phyloP scores from a whole-genome alignment of 2,797 vertebrate species.

The Periophthalmus magnuspinnatus region DNA sequence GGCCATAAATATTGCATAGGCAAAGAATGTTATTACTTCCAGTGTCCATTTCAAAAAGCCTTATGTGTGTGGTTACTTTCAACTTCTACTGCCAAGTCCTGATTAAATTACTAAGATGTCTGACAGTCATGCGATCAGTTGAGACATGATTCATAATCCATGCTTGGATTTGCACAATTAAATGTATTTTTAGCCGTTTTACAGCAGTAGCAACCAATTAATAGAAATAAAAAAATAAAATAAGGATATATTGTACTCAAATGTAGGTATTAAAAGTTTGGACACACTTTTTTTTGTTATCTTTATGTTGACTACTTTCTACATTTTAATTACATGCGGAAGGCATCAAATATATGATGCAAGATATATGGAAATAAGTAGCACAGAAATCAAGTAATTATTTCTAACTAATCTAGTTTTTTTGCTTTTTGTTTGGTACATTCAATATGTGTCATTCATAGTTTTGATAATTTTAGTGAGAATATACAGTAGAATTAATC shows the following conservation, averaged over 20 bases:
- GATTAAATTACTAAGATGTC: slow-evolving; percentile 4
- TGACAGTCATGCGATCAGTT: slow-evolving; percentile 28
- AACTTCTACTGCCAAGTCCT: not conserved
- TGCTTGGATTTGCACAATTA: slow-evolving; percentile 31
- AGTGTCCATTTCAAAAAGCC: not conserved
- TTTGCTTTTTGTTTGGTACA: too few relatives aligned
- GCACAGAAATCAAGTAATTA: too few relatives aligned
- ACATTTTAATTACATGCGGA: too few relatives aligned
- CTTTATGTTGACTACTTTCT: too few relatives aligned
- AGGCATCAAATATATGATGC: too few relatives aligned
- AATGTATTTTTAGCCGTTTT: slow-evolving; percentile 14
- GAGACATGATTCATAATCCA: slow-evolving; percentile 29
- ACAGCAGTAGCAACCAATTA: slow-evolving; percentile 6
- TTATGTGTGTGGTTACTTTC: not conserved
- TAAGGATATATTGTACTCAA: not conserved
- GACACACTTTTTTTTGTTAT: too few relatives aligned
- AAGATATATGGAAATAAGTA: too few relatives aligned
- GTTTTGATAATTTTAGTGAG: too few relatives aligned
- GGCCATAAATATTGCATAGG: not conserved
- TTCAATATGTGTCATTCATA: too few relatives aligned
- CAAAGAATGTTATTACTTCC: not conserved
- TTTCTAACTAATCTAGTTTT: too few relatives aligned
- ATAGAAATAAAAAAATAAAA: not conserved
- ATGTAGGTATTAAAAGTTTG: not conserved
- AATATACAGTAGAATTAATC: too few relatives aligned